phyloP scores from a whole-genome alignment of 35 echinoderm and acorn worm genomes.

The Hemicentrotus pulcherrimus region DNA sequence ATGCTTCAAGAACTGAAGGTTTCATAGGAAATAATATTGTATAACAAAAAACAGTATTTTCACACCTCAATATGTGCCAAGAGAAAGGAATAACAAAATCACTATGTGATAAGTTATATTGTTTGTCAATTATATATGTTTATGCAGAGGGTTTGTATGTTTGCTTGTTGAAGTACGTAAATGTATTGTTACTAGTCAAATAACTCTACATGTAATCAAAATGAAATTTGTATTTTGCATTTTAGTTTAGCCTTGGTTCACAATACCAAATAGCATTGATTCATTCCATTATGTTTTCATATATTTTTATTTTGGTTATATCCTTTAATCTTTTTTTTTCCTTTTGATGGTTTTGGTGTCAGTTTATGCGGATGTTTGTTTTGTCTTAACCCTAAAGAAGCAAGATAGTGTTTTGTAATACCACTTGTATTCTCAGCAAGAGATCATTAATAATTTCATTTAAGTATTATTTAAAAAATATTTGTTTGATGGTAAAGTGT shows the following conservation, averaged over 20 bases:
- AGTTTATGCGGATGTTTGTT: neutral
- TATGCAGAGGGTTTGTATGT: neutral
- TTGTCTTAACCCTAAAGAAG: too few relatives aligned
- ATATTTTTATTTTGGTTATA: neutral
- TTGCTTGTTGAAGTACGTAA: neutral
- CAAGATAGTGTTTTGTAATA: neutral
- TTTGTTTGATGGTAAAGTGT: neutral
- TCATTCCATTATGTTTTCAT: constrained; percentile 39
- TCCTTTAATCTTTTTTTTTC: neutral
- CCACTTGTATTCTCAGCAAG: neutral
- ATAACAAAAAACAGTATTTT: neutral
- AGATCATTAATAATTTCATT: neutral
- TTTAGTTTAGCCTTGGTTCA: neutral
- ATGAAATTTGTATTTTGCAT: neutral
- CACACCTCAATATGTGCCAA: neutral
- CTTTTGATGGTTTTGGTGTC: neutral
- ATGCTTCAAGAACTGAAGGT: too few relatives aligned
- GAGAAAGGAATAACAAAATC: neutral
- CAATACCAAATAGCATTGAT: constrained; percentile 37
- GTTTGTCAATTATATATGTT: neutral
- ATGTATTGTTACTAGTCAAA: neutral
- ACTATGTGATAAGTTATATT: neutral
- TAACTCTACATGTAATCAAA: neutral
- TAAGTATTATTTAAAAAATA: neutral
- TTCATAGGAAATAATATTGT: neutral